A percentile compares a stretch with the other conserved stretches of the same genome.
These are phyloP conservation scores for Phengaris alcon DNA, from an alignment of 2,888 invertebrate species.

Conservation along the genomic window DNA sequence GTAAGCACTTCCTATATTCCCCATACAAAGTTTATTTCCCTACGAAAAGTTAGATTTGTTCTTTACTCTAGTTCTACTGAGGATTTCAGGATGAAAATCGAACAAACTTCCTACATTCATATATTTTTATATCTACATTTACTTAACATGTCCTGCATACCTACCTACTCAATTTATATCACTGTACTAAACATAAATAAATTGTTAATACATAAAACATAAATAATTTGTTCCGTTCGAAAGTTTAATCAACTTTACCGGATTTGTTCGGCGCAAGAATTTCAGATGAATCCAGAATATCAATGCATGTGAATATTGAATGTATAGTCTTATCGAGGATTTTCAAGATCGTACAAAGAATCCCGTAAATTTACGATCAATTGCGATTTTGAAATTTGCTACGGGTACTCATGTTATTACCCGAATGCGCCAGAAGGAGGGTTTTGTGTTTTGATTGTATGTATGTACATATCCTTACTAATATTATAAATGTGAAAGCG, in stretches of 20 bases:
- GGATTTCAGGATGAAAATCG: too few relatives aligned
- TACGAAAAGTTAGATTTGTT: not conserved
- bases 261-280: conserved; percentile 4
- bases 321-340: not conserved
- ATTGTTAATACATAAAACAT: not conserved
- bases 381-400: not conserved
- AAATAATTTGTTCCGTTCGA: not conserved
- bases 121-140: too few relatives aligned
- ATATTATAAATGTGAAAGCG: too few relatives aligned
- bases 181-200: not conserved
- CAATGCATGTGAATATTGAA: conserved; percentile 7
- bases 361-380: not conserved
- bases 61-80: not conserved
- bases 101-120: too few relatives aligned
- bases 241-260: conserved; percentile 3
- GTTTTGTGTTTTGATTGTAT: too few relatives aligned
- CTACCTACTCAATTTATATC: not conserved
- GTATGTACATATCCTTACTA: too few relatives aligned
- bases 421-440: too few relatives aligned
- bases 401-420: too few relatives aligned
- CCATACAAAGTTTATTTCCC: not conserved
- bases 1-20: not conserved
- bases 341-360: not conserved
- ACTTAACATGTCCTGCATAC: not conserved
- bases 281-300: conserved; percentile 12